Evolutionary conservation across 2,113 vertebrate genomes (phyloP), one percentile per base, ranked within the genome.

Genomic region (Anarrhichthys ocellatus): DNA sequence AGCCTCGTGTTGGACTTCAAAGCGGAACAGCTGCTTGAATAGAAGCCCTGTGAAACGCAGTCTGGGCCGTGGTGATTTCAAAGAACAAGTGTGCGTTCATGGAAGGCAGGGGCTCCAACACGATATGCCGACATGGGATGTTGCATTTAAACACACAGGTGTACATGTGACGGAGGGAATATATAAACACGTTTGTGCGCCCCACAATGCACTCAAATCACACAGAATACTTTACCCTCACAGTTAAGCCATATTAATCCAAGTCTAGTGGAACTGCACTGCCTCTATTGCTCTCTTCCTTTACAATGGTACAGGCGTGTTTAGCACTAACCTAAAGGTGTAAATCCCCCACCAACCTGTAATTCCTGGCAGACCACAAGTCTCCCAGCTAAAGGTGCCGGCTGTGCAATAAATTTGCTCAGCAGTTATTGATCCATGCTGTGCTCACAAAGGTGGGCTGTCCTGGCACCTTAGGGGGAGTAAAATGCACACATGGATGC

Each of bases 1-100:
- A 91, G 88, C 83, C 82, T 81, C 0, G 64, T 73, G 89, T 63
- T 36, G 91, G 90, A 87, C 91, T 90, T 93, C 91, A 93, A 94
- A 93, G 91, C 27, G 13, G 62, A 76, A 14, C 64, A n/a, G 67
- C 63, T 66, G 82, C 83, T 73, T 81, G 80, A 86, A 90, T 84
- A 80, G 85, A 77, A 76, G 76, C 72, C 7, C 69, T 38, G 40
- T 75, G 88, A 82, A 72, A 70, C 71, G 18, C 73, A 32, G 71
- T 80, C 74, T 68, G 73, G 8, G 27, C 65, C 76, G 68, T 40
- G 58, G 77, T 61, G 84, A 73, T 85, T 89, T 85, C 56, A 88
- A 80, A 80, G 67, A 80, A 86, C 66, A 11, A 15, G 64, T 50
- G 44, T 20, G 82, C 17, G 5, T 29, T 69, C 62, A 50, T 62